Percentiles rank a stretch among this genome's conserved stretches.
Conservation (phyloP, 2,797 vertebrate genomes). For the Agapornis canus region DNA sequence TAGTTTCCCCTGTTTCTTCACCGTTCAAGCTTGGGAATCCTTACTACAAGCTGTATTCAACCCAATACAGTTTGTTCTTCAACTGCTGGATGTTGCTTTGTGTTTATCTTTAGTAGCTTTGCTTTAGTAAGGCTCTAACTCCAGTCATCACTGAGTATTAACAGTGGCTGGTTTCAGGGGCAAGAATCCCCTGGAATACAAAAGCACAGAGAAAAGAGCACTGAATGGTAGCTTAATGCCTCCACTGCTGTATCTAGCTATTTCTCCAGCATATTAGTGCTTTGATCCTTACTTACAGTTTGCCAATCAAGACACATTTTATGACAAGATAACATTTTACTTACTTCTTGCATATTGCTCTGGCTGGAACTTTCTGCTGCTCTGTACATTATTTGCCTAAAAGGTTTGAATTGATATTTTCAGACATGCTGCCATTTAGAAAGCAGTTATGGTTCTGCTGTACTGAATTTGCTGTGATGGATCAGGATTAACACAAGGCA, state of each 20-base stretch:
- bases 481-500: background rate
- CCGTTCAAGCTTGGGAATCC: background rate
- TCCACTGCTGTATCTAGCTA: background rate
- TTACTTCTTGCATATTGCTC: background rate
- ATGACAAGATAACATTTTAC: background rate
- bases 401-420: slow-evolving; percentile 11
- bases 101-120: background rate
- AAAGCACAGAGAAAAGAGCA: background rate
- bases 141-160: background rate
- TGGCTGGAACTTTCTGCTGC: slow-evolving; percentile 1
- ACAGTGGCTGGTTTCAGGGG: background rate
- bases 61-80: background rate
- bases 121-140: background rate
- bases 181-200: background rate
- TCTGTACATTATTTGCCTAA: background rate
- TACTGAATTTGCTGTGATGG: background rate
- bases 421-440: background rate
- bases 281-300: background rate
- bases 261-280: background rate
- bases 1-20: background rate
- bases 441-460: background rate
- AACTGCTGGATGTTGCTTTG: background rate
- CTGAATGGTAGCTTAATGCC: background rate
- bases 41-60: background rate
- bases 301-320: background rate